Evolutionary conservation across 2,888 invertebrate species (phyloP).

Genomic region (Drosophila kambysellisi): DNA sequence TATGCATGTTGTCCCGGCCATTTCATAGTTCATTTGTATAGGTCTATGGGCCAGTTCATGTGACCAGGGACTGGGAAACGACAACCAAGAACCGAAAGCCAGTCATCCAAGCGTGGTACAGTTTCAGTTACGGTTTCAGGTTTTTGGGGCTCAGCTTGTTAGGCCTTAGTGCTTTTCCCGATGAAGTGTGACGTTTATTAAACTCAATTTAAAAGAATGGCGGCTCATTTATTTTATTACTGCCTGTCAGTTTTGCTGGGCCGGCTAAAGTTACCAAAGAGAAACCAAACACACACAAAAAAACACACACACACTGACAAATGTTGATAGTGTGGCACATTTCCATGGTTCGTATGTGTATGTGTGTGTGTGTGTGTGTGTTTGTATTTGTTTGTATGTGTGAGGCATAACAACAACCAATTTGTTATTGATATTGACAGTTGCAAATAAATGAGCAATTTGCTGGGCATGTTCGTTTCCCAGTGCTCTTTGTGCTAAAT

Average conservation of each 20-base stretch:
- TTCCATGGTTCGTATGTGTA: constrained; percentile 42
- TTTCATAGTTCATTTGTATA: constrained; percentile 80
- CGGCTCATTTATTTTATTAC: constrained; percentile 81
- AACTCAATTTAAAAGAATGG: constrained; percentile 81
- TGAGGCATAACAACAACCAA: constrained; percentile 76
- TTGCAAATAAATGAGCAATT: constrained; percentile 81
- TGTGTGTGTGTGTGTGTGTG: constrained; percentile 22
- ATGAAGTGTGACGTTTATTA: constrained; percentile 81
- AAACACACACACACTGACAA: constrained; percentile 22
- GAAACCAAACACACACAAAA: constrained; percentile 50
- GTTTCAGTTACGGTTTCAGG: constrained; percentile 57
- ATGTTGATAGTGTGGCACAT: constrained; percentile 74
- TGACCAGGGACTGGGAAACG: constrained; percentile 19
- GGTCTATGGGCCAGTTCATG: constrained; percentile 30
- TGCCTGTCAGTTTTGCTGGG: constrained; percentile 70
- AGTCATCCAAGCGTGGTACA: constrained; percentile 68
- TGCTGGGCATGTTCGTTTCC: constrained; percentile 56
- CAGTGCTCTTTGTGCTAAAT: constrained; percentile 46
- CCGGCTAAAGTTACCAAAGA: constrained; percentile 66
- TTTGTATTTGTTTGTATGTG: constrained; percentile 43
- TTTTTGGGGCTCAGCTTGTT: constrained; percentile 46
- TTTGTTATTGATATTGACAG: constrained; percentile 82
- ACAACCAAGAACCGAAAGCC: constrained; percentile 21
- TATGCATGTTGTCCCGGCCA: constrained; percentile 77
- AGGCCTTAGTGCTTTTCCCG: constrained; percentile 72